These are phyloP conservation scores for Sebastes hubbsi DNA, from an alignment of 2,797 vertebrate species.

Conservation along the genomic window DNA sequence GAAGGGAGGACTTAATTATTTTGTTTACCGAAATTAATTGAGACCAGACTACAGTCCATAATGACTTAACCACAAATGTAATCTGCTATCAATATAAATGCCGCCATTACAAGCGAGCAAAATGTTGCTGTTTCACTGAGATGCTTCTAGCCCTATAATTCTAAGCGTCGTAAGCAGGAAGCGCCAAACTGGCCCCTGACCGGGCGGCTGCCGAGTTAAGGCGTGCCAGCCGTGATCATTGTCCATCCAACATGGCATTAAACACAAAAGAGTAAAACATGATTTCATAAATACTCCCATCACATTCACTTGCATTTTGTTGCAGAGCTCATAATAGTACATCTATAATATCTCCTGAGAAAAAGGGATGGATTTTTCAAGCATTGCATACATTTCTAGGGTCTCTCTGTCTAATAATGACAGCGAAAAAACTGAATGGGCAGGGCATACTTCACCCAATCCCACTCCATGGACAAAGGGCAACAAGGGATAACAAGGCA, in stretches of 20 bases:
- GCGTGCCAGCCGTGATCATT: constrained; percentile 61
- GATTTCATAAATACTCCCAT: constrained; percentile 77
- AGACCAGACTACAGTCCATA: constrained; percentile 60
- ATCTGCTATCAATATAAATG: constrained; percentile 63
- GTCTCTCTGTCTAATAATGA: constrained; percentile 78
- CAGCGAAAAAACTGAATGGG: constrained; percentile 77
- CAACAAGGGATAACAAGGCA: constrained; percentile 78
- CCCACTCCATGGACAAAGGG: constrained; percentile 69
- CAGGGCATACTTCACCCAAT: constrained; percentile 63
- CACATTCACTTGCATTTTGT: constrained; percentile 85
- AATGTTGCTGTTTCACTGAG: constrained; percentile 66
- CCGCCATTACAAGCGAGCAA: constrained; percentile 54
- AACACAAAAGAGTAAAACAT: constrained; percentile 73
- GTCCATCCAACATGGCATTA: constrained; percentile 68
- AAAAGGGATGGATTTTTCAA: constrained; percentile 84
- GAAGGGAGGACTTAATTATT: constrained; percentile 51
- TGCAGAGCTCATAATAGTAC: constrained; percentile 83
- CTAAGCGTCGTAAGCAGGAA: constrained; percentile 75
- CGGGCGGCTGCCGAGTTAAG: constrained; percentile 20
- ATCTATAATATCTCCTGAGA: constrained; percentile 86
- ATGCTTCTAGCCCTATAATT: constrained; percentile 77
- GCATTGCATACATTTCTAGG: constrained; percentile 84
- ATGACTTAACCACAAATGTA: constrained; percentile 63
- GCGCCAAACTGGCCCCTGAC: constrained; percentile 65
- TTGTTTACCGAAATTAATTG: constrained; percentile 57